Base-by-base conservation (phyloP, 2,888 invertebrate genomes). In the Diachrysia chrysitis region DNA sequence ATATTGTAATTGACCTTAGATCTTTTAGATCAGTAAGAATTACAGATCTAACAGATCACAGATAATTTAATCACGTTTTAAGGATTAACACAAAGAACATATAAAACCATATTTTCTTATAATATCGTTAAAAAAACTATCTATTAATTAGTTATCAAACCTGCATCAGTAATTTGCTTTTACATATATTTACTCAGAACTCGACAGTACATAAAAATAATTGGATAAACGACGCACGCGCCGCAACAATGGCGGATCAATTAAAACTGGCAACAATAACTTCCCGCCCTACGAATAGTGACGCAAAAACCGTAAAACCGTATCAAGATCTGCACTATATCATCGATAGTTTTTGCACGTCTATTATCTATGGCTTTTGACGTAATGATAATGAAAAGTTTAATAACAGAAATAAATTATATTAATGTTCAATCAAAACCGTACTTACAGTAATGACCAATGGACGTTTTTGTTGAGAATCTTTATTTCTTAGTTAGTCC, bases 171-270 rank as follows among this genome's bases (percentile, higher is more conserved):
- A 25, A 46, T 42, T 63, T n/a, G n/a, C 62, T 62, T 61, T 59
- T 59, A 76, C 59, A 71, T 66, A 19, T 51, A 66, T 23, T 35
- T 58, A 60, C 54, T 71, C 35, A 63, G 46, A 68, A 74, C 67
- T 75, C 72, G 51, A 70, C 68, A 74, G 66, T 55, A 66, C 63
- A 79, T 79, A 77, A 74, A 76, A 66, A 65, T 81, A 80, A 81
- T 77, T 81, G 68, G 46, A 58, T 69, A 66, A 69, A 71, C 71
- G 63, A 63, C 66, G 73, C 81, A 75, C 78, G 78, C 66, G 73
- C 76, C 62, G 35, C 69, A 69, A 79, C 77, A 75, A 70, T 76
- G 65, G 79, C 63, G 72, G 65, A 60, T 79, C 70, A 69, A 79
- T 76, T 80, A 79, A 76, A 81, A 66, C 71, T 69, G 63, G 58